Base-by-base conservation (phyloP, 2,888 invertebrate species). In the Pandemis corylana region DNA sequence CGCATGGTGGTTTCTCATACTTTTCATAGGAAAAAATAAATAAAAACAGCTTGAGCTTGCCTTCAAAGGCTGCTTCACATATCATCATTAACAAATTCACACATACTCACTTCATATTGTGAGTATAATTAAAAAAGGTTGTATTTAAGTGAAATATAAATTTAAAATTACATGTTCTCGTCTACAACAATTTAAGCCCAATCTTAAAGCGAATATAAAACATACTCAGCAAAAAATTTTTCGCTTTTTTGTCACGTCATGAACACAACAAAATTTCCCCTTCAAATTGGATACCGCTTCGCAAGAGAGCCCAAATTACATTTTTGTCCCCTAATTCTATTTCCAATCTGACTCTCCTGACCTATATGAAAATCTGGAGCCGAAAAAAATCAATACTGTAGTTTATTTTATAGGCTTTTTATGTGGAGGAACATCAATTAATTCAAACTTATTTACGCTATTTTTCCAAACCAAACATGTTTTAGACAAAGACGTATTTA, bases 251-350 rank as follows among this genome's bases (percentile, higher is more conserved):
- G 53, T 10, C 62, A 64, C 73, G 49, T 73, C 68, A 68, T 63
- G 56, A 49, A 44, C 56, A 56, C 59, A 67, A 67, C 61, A 42
- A 69, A 61, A 42, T 65, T 49, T 41, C 41, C 74, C 70, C 68
- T 41, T 62, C 66, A 66, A 74, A 66, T 65, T 74, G 41, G 12
- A 75, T 62, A 62, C 15, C 65, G 69, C 59, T 49, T 36, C 69
- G 70, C 70, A 36, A 70, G 61, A 70, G 70, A 59, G 66, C 51
- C 59, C 53, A 63, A 75, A 71, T 74, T 53, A 75, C 53, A 63
- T 59, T 72, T 68, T 65, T 44, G 28, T 63, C 68, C 56, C 68
- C 20, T 72, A 65, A 76, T 72, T 64, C n/a, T 49, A 72, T 68
- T 72, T 72, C 59, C 42, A 46, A 72, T 64, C 63, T 62, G 13